phyloP scores from a whole-genome alignment of 2,888 invertebrate species.

The Tortricodes alternella region DNA sequence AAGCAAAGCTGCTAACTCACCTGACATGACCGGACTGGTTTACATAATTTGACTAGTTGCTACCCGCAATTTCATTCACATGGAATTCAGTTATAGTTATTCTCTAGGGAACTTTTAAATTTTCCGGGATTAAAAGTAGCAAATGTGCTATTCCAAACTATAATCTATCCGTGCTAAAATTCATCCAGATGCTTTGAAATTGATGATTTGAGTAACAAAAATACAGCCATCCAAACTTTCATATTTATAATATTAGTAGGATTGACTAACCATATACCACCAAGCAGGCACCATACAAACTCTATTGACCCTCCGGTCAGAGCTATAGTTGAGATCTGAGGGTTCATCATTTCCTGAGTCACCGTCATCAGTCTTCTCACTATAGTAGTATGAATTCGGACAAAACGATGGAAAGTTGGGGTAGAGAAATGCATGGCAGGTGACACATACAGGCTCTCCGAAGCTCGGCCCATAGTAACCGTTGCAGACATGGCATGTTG shows the following conservation, averaged over 20 bases:
- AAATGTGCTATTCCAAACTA: too few species aligned
- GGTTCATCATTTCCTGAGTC: slow-evolving; percentile 98
- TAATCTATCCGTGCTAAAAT: too few species aligned
- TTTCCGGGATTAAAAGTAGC: too few species aligned
- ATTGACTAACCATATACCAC: slow-evolving; percentile 65
- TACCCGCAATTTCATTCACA: too few species aligned
- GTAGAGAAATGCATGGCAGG: slow-evolving; percentile 96
- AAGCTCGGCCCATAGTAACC: slow-evolving; percentile 96
- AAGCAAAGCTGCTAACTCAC: too few species aligned
- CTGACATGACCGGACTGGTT: too few species aligned
- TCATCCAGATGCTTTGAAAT: too few species aligned
- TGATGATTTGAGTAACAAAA: too few species aligned
- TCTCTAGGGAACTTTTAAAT: too few species aligned
- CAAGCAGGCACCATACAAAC: slow-evolving; percentile 61
- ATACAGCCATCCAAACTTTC: too few species aligned
- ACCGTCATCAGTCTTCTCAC: slow-evolving; percentile 90
- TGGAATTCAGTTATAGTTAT: too few species aligned
- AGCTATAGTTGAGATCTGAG: slow-evolving; percentile 84
- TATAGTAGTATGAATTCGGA: slow-evolving; percentile 74
- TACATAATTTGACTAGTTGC: too few species aligned
- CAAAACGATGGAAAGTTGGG: slow-evolving; percentile 86
- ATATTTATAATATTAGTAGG: not conserved
- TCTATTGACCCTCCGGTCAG: slow-evolving; percentile 73
- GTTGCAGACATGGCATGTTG: slow-evolving; percentile 91
- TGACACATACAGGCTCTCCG: slow-evolving; percentile 94